These are phyloP conservation scores for Lycaena phlaeas DNA, from an alignment of 2,888 invertebrate genomes.

Conservation along the genomic window DNA sequence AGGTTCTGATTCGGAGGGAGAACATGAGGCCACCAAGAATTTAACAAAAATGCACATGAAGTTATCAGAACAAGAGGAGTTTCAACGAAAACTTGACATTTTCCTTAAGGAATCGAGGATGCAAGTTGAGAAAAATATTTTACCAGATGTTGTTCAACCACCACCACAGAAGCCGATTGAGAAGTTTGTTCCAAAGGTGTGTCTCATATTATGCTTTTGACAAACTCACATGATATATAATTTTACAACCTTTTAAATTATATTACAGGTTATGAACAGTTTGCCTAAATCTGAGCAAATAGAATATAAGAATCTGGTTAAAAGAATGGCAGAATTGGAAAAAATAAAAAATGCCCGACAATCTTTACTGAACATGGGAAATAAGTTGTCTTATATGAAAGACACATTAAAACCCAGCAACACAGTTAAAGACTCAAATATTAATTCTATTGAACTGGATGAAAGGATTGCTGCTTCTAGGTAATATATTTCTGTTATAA, in stretches of 20 bases:
- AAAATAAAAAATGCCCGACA: conserved; percentile 60
- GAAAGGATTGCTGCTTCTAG: conserved; percentile 54
- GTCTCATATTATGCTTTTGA: too few species aligned
- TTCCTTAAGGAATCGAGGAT: conserved; percentile 57
- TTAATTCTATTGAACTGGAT: conserved; percentile 33
- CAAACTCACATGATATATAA: too few species aligned
- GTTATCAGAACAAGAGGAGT: conserved; percentile 52
- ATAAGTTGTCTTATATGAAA: conserved; percentile 26
- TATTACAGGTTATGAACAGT: conserved; percentile 42
- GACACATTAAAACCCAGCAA: conserved; percentile 53
- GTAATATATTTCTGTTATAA: conserved; percentile 34
- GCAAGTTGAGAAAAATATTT: conserved; percentile 47
- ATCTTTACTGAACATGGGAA: conserved; percentile 29
- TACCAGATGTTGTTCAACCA: conserved; percentile 42
- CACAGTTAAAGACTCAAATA: conserved; percentile 25
- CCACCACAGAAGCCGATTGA: conserved; percentile 34
- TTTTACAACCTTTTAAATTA: too few species aligned
- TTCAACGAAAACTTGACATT: conserved; percentile 56
- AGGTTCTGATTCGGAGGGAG: conserved; percentile 64
- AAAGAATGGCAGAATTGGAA: conserved; percentile 63
- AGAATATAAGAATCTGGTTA: conserved; percentile 60
- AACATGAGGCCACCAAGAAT: conserved; percentile 65
- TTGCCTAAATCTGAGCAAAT: conserved; percentile 64
- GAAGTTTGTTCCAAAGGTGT: conserved; percentile 61
- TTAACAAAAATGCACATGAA: conserved; percentile 67